Evolutionary conservation across 1,140 invertebrate species (phyloP).

Genomic region (Sarcophaga bullata): DNA sequence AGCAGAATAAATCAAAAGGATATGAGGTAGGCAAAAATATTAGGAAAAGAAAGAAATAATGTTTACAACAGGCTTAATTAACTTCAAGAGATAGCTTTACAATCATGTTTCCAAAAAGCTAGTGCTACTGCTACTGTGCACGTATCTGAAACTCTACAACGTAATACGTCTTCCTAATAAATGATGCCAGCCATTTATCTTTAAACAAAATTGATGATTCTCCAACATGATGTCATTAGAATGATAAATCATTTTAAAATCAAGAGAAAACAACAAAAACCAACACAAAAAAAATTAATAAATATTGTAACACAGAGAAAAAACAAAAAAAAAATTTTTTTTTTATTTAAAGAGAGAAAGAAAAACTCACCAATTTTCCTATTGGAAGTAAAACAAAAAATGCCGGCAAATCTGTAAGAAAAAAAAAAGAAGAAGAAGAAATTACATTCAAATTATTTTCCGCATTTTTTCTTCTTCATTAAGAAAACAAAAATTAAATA

Average conservation of each 20-base stretch:
- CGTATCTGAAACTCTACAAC: too few species aligned
- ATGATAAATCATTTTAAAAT: neutral
- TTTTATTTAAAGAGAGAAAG: neutral
- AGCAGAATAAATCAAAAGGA: too few species aligned
- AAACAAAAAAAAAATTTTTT: neutral
- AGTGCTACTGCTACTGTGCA: too few species aligned
- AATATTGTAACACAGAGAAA: too few species aligned
- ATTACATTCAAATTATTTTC: neutral
- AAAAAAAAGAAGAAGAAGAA: neutral
- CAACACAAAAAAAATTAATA: too few species aligned
- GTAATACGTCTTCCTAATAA: too few species aligned
- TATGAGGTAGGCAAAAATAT: too few species aligned
- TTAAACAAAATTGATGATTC: neutral
- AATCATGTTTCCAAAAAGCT: too few species aligned
- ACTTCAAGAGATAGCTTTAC: too few species aligned
- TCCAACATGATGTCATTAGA: neutral
- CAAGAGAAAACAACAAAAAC: neutral
- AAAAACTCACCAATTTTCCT: neutral
- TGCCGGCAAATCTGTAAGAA: neutral
- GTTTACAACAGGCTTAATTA: too few species aligned
- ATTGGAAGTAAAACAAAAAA: neutral
- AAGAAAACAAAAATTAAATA: neutral
- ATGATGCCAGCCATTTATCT: neutral
- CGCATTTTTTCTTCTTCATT: neutral
- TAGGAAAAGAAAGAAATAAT: too few species aligned